Conservation (phyloP, 2,888 invertebrate species). For the Phortica okadai region DNA sequence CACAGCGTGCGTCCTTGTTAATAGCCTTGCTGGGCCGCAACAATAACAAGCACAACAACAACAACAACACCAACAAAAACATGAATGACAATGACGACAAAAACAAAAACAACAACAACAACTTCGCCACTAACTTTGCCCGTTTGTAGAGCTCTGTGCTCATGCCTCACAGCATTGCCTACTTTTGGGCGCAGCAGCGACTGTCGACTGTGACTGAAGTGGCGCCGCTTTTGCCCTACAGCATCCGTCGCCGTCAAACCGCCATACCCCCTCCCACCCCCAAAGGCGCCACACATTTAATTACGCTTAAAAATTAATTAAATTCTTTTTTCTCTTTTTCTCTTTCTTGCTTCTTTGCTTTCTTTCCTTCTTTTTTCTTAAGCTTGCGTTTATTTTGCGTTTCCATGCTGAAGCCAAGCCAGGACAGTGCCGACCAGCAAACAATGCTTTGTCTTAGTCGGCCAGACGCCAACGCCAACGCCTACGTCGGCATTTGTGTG, state of each 20-base stretch:
- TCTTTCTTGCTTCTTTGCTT: neutral
- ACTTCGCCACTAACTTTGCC: constrained; percentile 38
- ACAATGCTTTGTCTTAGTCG: constrained; percentile 4
- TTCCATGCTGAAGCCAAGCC: neutral
- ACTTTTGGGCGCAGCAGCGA: constrained; percentile 48
- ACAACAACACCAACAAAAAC: neutral
- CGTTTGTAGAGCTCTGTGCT: constrained; percentile 30
- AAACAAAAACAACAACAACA: neutral
- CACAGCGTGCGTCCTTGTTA: constrained; percentile 47
- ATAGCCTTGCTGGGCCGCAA: constrained; percentile 48
- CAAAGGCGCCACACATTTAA: constrained; percentile 53
- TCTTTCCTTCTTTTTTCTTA: too few species aligned
- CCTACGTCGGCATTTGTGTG: neutral
- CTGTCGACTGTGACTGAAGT: neutral
- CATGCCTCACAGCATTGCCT: constrained; percentile 53
- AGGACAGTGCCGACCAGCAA: neutral
- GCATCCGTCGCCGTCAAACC: neutral
- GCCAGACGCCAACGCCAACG: neutral
- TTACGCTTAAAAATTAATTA: constrained; percentile 70
- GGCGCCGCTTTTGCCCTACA: neutral
- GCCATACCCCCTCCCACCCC: neutral
- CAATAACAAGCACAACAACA: neutral
- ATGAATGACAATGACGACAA: neutral
- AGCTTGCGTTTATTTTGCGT: too few species aligned
- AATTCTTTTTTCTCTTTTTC: constrained; percentile 59